Conservation (phyloP, 2,113 vertebrate genomes). For the Poeciliopsis turrubarensis region DNA sequence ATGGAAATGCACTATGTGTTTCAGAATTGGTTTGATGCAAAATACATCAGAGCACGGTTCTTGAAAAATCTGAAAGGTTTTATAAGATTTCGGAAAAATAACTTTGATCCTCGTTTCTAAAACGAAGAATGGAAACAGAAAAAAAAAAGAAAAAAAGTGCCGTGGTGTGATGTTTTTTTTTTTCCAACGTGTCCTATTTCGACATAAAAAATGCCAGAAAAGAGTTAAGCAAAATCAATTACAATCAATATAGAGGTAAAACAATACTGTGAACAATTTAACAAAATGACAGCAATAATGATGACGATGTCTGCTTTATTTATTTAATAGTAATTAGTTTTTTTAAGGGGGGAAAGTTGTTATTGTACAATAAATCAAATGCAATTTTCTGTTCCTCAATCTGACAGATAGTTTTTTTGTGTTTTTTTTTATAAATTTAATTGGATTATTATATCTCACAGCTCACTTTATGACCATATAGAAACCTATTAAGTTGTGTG, state of each 20-base stretch:
- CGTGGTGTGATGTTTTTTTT: not conserved
- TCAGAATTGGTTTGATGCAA: slow-evolving; percentile 20
- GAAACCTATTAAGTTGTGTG: not conserved
- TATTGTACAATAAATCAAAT: not conserved
- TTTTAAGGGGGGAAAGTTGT: not conserved
- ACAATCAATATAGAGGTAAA: not conserved
- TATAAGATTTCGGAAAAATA: not conserved
- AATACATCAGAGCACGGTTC: slow-evolving; percentile 10
- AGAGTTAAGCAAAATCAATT: not conserved
- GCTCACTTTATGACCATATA: not conserved
- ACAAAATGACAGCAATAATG: not conserved
- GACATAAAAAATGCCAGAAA: not conserved
- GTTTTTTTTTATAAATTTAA: too few species aligned
- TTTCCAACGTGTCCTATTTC: not conserved
- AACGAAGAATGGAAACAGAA: not conserved
- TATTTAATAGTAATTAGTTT: not conserved
- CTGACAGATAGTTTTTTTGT: too few species aligned
- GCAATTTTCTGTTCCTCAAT: too few species aligned
- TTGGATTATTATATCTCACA: not conserved
- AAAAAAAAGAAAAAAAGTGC: too few species aligned
- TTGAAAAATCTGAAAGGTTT: slow-evolving; percentile 11
- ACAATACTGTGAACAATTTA: not conserved
- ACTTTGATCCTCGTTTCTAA: slow-evolving; percentile 2
- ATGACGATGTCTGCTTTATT: not conserved
- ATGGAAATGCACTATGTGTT: slow-evolving; percentile 21